Conservation (phyloP, 2,113 vertebrate species). For the Tyrannus savana region DNA sequence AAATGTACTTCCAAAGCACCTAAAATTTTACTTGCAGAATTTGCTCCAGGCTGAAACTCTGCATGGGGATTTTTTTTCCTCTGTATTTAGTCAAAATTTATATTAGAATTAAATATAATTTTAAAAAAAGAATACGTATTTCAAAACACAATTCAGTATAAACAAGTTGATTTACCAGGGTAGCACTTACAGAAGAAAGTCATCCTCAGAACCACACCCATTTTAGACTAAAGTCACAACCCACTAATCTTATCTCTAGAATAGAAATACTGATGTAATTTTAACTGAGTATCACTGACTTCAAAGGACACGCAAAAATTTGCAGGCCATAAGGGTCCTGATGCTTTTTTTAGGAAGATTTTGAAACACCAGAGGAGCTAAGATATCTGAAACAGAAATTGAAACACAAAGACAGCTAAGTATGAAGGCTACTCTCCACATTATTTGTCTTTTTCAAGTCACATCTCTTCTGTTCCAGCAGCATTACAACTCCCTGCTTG, state of each 20-base stretch:
- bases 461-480: neutral
- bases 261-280: neutral
- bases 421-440: neutral
- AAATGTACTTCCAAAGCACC: neutral
- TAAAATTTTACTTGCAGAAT: neutral
- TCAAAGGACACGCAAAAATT: neutral
- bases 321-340: neutral
- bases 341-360: neutral
- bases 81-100: neutral
- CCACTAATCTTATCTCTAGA: neutral
- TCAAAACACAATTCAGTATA: neutral
- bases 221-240: neutral
- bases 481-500: neutral
- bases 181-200: neutral
- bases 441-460: neutral
- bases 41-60: slow-evolving; percentile 43
- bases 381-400: neutral
- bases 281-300: neutral
- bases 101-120: neutral
- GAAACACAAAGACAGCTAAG: neutral
- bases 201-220: neutral
- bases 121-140: neutral
- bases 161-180: neutral
- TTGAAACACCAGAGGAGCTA: neutral
- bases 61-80: neutral